phyloP scores from a whole-genome alignment of 2,797 vertebrate genomes.

The Anas flavirostris region DNA sequence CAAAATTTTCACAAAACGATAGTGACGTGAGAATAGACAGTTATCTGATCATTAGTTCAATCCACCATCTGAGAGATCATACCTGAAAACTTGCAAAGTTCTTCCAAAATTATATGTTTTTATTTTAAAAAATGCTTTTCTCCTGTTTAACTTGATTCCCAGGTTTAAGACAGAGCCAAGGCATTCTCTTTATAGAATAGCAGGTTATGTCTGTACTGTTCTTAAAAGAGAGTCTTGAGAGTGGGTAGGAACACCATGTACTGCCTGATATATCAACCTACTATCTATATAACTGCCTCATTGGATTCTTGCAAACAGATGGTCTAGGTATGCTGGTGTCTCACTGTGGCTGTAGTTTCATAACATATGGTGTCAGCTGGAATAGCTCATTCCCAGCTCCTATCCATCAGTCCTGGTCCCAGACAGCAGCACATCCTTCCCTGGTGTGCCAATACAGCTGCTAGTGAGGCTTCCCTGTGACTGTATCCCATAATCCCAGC shows the following conservation, averaged over 20 bases:
- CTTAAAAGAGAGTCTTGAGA: not conserved
- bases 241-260: constrained; percentile 14
- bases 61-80: not conserved
- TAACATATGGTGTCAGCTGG: not conserved
- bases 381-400: not conserved
- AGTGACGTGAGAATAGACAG: not conserved
- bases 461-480: not conserved
- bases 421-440: rapidly evolving
- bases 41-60: not conserved
- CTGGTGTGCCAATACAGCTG: not conserved
- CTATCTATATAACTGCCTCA: not conserved
- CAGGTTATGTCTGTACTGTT: not conserved
- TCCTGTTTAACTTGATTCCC: not conserved
- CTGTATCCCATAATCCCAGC: not conserved
- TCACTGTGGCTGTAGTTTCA: not conserved
- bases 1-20: not conserved
- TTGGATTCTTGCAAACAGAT: not conserved
- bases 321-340: not conserved
- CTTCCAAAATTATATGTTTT: not conserved
- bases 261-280: not conserved
- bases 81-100: not conserved
- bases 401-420: not conserved
- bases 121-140: not conserved
- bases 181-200: not conserved
- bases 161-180: not conserved